Evolutionary conservation across 2,888 invertebrate species (phyloP), one percentile per base, ranked within the genome.

Genomic region (Chrysotoxum bicinctum): DNA sequence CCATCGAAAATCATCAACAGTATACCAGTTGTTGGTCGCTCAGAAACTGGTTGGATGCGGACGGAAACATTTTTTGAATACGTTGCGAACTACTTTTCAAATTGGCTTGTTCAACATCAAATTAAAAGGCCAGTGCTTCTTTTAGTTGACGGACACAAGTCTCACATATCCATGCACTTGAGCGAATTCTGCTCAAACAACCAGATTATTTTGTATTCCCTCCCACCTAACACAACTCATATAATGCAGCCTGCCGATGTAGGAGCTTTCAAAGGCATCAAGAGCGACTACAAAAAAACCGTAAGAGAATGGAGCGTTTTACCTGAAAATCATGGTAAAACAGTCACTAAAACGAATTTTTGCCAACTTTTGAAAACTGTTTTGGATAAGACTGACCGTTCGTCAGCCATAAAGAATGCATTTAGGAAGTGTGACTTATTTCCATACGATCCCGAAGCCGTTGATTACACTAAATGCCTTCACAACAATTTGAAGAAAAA

Each of bases 181-280:
- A 64, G 78, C 35, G 50, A 50, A 21, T 50, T 50, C 4, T 50
- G 23, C 50, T n/a, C 9, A 7, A 48, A 79, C 12, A 72, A 79
- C 45, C 35, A 21, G 1, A 80, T 69, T 1, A 60, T 80, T 5
- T 14, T 80, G 0, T 73, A 73, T 62, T 60, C 68, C 32, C 54
- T 74, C 4, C 80, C 69, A 21, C 50, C 69, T 9, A 80, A 74
- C 14, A 68, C 74, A 40, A 80, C 74, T 1, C 68, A 80, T 32
- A 45, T 80, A 8, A 60, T 60, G 64, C 75, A 75, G 43, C 58
- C 70, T 19, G 70, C 66, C 4, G 75, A 81, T 40, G 75, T 81
- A 9, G 48, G 54, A 40, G 70, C 72, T 10, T 68, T 79, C 14
- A 60, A 68, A 50, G 58, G 52, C 3, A 7, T 68, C 12, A 32